Evolutionary conservation across 2,888 invertebrate genomes (phyloP).

Genomic region (Orthosia incerta): DNA sequence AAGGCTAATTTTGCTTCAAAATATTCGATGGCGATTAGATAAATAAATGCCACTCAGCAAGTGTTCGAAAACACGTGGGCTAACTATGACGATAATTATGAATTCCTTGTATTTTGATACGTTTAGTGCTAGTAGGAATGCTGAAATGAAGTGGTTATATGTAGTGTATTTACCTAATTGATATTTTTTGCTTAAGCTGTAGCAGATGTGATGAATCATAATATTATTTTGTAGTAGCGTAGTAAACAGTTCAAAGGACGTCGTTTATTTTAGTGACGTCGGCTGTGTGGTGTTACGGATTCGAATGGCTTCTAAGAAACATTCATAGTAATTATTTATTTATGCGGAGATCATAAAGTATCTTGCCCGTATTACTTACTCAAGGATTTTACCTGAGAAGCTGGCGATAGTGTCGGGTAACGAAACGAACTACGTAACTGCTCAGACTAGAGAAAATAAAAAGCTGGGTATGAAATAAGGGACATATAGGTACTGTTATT

Average conservation of each 20-base stretch:
- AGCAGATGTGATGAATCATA: background rate
- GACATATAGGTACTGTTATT: slow-evolving; percentile 4
- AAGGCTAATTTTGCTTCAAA: slow-evolving; percentile 27
- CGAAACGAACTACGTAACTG: background rate
- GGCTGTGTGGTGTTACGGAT: slow-evolving; percentile 44
- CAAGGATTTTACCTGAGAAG: slow-evolving; percentile 53
- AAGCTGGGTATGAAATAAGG: slow-evolving; percentile 12
- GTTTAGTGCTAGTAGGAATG: slow-evolving; percentile 52
- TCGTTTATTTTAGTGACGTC: slow-evolving; percentile 33
- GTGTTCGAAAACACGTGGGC: slow-evolving; percentile 75
- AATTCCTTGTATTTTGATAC: slow-evolving; percentile 71
- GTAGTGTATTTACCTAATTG: slow-evolving; percentile 44
- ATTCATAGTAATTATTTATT: slow-evolving; percentile 62
- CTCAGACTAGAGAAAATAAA: too few species aligned
- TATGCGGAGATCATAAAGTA: slow-evolving; percentile 57
- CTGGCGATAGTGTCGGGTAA: slow-evolving; percentile 30
- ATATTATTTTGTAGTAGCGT: slow-evolving; percentile 6
- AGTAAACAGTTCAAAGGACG: slow-evolving; percentile 2
- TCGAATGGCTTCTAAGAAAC: slow-evolving; percentile 63
- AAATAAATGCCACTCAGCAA: slow-evolving; percentile 71
- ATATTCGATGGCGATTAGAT: slow-evolving; percentile 59
- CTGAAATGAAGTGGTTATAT: slow-evolving; percentile 43
- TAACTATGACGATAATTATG: slow-evolving; percentile 60
- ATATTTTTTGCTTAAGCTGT: background rate
- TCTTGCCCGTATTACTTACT: slow-evolving; percentile 41